These are phyloP conservation scores for Zaprionus inermis DNA, from an alignment of 1,140 invertebrate species.

Conservation along the genomic window DNA sequence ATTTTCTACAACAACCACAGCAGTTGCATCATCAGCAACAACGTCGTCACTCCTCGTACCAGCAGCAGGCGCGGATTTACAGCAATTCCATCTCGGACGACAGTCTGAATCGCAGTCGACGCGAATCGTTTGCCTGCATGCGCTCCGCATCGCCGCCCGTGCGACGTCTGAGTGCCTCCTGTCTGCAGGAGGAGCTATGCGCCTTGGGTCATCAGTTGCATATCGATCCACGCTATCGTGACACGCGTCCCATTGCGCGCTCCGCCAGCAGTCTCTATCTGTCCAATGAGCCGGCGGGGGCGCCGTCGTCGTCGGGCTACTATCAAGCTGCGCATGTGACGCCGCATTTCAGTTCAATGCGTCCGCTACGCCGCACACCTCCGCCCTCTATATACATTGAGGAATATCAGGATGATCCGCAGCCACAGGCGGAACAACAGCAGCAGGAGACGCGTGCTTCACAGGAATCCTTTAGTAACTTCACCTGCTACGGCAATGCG, in stretches of 20 bases:
- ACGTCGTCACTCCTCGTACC: conserved; percentile 73
- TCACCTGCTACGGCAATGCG: conserved; percentile 68
- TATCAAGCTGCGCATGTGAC: conserved; percentile 43
- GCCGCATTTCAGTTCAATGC: conserved; percentile 67
- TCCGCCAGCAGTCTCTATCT: conserved; percentile 78
- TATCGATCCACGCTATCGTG: conserved; percentile 81
- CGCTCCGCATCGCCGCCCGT: conserved; percentile 68
- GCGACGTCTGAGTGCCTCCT: conserved; percentile 78
- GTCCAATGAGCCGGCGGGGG: conserved; percentile 55
- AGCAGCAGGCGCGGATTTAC: conserved; percentile 64
- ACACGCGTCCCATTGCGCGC: conserved; percentile 76
- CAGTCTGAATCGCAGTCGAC: conserved; percentile 78
- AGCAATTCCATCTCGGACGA: conserved; percentile 78
- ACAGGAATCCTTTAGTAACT: conserved; percentile 74
- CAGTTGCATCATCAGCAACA: conserved; percentile 66
- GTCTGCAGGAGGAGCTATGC: conserved; percentile 79
- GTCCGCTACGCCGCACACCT: conserved; percentile 64
- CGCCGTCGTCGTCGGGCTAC: conserved; percentile 31
- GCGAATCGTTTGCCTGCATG: conserved; percentile 77
- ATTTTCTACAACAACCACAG: conserved; percentile 39
- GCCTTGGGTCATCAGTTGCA: conserved; percentile 76
- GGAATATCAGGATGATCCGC: conserved; percentile 77
- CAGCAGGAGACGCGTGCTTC: conserved; percentile 41
- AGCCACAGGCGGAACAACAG: conserved; percentile 18
- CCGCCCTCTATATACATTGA: conserved; percentile 83